These are phyloP conservation scores for Cololabis saira DNA, from an alignment of 2,113 vertebrate genomes.

Conservation along the genomic window DNA sequence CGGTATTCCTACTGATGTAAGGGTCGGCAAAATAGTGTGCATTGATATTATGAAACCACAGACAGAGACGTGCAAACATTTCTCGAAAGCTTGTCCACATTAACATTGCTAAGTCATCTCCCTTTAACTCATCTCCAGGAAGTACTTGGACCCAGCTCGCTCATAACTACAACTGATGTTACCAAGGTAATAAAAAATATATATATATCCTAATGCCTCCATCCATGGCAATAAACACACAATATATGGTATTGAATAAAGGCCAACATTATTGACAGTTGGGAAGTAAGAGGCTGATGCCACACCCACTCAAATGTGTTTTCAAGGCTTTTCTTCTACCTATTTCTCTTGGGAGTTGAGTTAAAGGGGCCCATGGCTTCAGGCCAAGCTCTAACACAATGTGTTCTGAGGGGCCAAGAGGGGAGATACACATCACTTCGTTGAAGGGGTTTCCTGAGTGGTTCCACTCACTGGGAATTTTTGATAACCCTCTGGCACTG, in stretches of 20 bases:
- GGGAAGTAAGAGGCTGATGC: constrained; percentile 37
- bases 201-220: constrained; percentile 2
- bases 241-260: constrained; percentile 6
- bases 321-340: constrained; percentile 65
- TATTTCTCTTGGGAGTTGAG: constrained; percentile 54
- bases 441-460: constrained; percentile 63
- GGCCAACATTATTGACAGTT: constrained; percentile 1
- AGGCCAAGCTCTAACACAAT: constrained; percentile 58
- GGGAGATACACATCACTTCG: constrained; percentile 56
- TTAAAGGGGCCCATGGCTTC: constrained; percentile 59
- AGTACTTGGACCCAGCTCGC: constrained; percentile 19
- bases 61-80: neutral
- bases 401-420: constrained; percentile 54
- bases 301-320: constrained; percentile 55
- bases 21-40: constrained; percentile 27
- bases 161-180: neutral
- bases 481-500: constrained; percentile 43
- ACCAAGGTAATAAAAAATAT: constrained; percentile 23
- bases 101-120: constrained; percentile 7
- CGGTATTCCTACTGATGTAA: constrained; percentile 17
- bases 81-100: neutral
- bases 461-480: constrained; percentile 44
- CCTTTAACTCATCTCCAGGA: constrained; percentile 33
- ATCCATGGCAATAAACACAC: constrained; percentile 18
- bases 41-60: constrained; percentile 17